A percentile compares a stretch with the other conserved stretches of the same genome.
phyloP scores from a whole-genome alignment of 2,888 invertebrate genomes.

The Hirudinaria manillensis region DNA sequence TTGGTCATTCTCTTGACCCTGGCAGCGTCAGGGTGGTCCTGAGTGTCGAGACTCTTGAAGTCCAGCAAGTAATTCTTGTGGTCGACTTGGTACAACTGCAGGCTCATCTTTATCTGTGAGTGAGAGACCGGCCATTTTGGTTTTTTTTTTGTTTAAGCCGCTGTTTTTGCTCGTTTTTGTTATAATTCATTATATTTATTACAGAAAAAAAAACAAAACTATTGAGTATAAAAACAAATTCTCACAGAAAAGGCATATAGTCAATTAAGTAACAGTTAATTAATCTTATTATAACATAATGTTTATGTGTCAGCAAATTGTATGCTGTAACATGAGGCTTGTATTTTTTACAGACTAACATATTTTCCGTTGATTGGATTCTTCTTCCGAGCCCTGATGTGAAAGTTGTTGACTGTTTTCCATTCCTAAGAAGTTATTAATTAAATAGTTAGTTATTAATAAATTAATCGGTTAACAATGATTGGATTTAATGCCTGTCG shows the following conservation, averaged over 20 bases:
- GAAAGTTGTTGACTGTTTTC: conserved; percentile 94
- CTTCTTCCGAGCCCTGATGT: conserved; percentile 86
- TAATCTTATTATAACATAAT: too few species aligned
- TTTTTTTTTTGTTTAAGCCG: too few species aligned
- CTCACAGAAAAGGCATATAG: too few species aligned
- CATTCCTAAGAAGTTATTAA: conserved; percentile 66
- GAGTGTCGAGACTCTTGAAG: conserved; percentile 73
- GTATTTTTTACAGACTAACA: conserved; percentile 57
- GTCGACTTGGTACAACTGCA: conserved; percentile 97
- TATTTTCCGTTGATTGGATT: conserved; percentile 74
- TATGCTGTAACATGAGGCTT: too few species aligned
- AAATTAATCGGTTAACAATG: not conserved
- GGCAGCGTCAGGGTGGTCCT: conserved; percentile 41
- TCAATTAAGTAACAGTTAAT: too few species aligned
- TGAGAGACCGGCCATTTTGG: too few species aligned
- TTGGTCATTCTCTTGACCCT: conserved; percentile 40
- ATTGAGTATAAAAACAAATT: too few species aligned
- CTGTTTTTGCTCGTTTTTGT: too few species aligned
- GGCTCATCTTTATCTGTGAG: conserved; percentile 78
- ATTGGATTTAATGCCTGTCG: not conserved
- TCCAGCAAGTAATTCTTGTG: conserved; percentile 93
- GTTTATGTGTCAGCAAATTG: too few species aligned
- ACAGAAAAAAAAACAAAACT: too few species aligned
- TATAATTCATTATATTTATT: too few species aligned
- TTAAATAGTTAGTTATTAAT: too few species aligned